Evolutionary conservation across 2,797 vertebrate genomes (phyloP).

Genomic region (Paratrypauchen microcephalus): DNA sequence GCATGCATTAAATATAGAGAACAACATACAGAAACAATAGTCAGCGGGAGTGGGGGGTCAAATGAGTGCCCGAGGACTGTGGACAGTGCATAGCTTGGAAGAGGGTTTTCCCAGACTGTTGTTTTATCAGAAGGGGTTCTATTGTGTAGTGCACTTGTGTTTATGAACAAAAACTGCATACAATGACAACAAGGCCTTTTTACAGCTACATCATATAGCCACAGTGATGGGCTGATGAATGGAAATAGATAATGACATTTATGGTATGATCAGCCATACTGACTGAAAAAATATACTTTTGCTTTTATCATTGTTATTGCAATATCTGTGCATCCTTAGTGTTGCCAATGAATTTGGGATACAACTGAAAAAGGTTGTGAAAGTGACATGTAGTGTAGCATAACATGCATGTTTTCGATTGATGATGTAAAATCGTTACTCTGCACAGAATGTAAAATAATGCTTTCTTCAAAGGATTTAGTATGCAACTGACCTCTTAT

Average conservation of each 20-base stretch:
- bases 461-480: not conserved
- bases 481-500: not conserved
- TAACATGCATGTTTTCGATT: constrained; percentile 21
- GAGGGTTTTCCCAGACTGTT: constrained; percentile 5
- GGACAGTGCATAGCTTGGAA: constrained; percentile 1
- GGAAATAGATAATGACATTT: constrained; percentile 6
- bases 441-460: not conserved
- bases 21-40: constrained; percentile 81
- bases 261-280: not conserved
- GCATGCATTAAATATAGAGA: constrained; percentile 82
- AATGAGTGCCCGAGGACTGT: constrained; percentile 11
- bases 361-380: constrained; percentile 49
- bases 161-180: constrained; percentile 19
- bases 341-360: constrained; percentile 50
- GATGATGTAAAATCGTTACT: constrained; percentile 22
- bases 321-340: constrained; percentile 7
- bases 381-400: constrained; percentile 30
- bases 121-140: constrained; percentile 39
- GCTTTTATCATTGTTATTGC: not conserved
- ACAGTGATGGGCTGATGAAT: constrained; percentile 21
- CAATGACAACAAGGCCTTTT: constrained; percentile 33
- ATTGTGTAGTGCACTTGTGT: constrained; percentile 36
- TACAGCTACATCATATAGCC: constrained; percentile 40
- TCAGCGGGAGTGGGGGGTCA: constrained; percentile 64
- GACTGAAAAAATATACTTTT: not conserved